Base-by-base conservation (phyloP, 2,113 vertebrate species). In the Forbesichthys agassizii region DNA sequence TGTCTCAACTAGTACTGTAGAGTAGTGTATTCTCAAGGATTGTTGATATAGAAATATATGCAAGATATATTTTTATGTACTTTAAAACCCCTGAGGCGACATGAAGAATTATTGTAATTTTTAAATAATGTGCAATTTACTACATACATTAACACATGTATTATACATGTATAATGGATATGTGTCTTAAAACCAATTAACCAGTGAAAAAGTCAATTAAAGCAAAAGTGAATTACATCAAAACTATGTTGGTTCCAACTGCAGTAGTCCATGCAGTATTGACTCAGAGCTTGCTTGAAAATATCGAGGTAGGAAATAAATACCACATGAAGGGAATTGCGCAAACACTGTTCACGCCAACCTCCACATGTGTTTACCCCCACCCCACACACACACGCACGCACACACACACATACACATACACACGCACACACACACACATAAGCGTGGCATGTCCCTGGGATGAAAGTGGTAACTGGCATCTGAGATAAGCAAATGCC, bases 401-500 rank as follows among this genome's bases (percentile, higher is more conserved):
- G 71, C 73, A 84, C 77, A 78, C 75, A 36, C 71, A 68, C 59
- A 59, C 54, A 56, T 55, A 68, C 66, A 68, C 51, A 55, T 13
- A 48, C 53, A 33, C 61, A 52, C 12, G 66, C 68, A n/a, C 68
- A 14, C 64, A 47, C 27, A 10, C 78, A 71, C 74, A 73, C 64
- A 75, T 27, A 1, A 74, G 66, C 68, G 51, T 69, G 48, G 84
- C 79, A 51, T 80, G 87, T 88, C 80, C 83, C 86, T 13, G n/a
- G 80, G 85, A 89, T 89, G 87, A 90, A 91, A 90, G 89, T 55
- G 49, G 86, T 89, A 89, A 89, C 89, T 89, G 88, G 89, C 84
- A 87, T 89, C 82, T 79, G 84, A 90, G 87, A 91, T 90, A 91
- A 89, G 87, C 84, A 88, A 87, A 88, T 88, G 88, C 88, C 88